Conservation (phyloP, 2,888 invertebrate genomes). For the Ophion costatus region DNA sequence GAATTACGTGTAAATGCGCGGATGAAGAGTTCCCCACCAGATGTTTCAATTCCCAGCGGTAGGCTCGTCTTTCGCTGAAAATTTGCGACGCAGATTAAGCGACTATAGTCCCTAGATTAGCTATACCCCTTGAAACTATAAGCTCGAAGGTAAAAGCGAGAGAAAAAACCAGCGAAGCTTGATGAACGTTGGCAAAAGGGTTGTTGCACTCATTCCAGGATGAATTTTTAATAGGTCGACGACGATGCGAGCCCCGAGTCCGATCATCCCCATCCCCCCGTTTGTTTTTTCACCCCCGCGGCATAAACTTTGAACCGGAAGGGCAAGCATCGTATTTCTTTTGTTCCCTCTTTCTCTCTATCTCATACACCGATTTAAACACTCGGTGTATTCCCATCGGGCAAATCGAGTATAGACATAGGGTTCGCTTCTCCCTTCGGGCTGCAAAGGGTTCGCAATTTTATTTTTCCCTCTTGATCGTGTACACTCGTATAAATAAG, state of each 20-base stretch:
- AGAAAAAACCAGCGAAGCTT: conserved; percentile 28
- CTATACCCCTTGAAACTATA: conserved; percentile 10
- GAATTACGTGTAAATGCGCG: background rate
- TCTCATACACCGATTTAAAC: conserved; percentile 33
- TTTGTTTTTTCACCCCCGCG: conserved; percentile 17
- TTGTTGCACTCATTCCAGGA: conserved; percentile 51
- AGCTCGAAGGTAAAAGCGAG: conserved; percentile 8
- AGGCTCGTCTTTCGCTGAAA: background rate
- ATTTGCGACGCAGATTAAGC: conserved; percentile 3
- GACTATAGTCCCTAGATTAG: background rate
- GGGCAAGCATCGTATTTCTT: conserved; percentile 45
- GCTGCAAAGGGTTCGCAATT: background rate
- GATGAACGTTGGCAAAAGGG: conserved; percentile 40
- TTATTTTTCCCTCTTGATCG: conserved; percentile 8
- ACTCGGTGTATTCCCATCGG: conserved; percentile 10
- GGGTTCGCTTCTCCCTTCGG: background rate
- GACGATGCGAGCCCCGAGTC: background rate
- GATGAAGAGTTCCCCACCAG: conserved; percentile 15
- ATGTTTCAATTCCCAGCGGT: conserved; percentile 42
- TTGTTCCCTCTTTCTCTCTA: background rate
- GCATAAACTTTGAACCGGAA: conserved; percentile 12
- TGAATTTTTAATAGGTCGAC: conserved; percentile 44
- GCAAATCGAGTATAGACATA: conserved; percentile 12
- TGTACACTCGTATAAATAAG: conserved; percentile 45
- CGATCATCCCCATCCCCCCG: background rate